Conservation (phyloP, 2,888 invertebrate genomes). For the Melanophora roralis region DNA sequence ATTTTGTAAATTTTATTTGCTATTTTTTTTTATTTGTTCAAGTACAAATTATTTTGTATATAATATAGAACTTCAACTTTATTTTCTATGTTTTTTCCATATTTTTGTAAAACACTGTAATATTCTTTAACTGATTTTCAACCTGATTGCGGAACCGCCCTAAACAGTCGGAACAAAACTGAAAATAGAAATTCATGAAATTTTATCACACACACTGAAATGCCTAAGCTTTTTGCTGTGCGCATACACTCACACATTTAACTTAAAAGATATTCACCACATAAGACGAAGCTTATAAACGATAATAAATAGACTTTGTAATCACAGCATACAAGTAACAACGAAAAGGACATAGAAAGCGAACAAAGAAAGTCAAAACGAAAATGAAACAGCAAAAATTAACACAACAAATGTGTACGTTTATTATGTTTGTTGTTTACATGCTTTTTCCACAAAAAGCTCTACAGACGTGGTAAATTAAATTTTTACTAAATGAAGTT, state of each 20-base stretch:
- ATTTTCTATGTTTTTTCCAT: conserved; percentile 16
- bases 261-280: conserved; percentile 43
- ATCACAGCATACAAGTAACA: conserved; percentile 48
- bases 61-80: conserved; percentile 30
- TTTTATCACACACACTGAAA: conserved; percentile 66
- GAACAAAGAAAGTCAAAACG: background rate
- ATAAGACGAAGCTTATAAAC: conserved; percentile 32
- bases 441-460: conserved; percentile 19
- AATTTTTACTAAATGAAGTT: conserved; percentile 11
- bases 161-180: conserved; percentile 78
- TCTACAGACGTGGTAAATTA: conserved; percentile 24
- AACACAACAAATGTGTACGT: conserved; percentile 50
- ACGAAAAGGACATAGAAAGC: conserved; percentile 29
- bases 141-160: conserved; percentile 78
- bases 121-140: conserved; percentile 66
- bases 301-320: conserved; percentile 24
- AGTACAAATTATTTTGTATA: conserved; percentile 32
- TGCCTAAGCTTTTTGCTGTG: conserved; percentile 53
- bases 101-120: conserved; percentile 53
- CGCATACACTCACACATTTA: conserved; percentile 35
- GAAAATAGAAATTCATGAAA: conserved; percentile 77
- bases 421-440: conserved; percentile 42
- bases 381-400: conserved; percentile 20
- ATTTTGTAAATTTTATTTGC: background rate
- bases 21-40: conserved; percentile 34